Base-by-base conservation (phyloP, 1,140 invertebrate genomes). In the Oncopeltus fasciatus region DNA sequence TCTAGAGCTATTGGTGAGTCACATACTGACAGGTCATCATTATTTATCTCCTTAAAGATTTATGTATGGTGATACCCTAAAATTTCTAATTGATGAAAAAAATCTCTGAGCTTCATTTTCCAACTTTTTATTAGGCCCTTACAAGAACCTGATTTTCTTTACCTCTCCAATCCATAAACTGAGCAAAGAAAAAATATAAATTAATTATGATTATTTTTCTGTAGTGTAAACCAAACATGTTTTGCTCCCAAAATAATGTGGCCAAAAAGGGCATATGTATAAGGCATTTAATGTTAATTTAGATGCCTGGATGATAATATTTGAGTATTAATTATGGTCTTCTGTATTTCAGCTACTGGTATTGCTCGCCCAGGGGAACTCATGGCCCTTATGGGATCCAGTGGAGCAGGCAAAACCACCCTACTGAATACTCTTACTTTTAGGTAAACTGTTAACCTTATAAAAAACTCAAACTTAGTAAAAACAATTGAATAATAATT, bases 381-480 rank as follows among this genome's bases (percentile, higher is more conserved):
- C 24, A 72, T 96, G 59, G 92, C 92, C 2, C 85, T 97, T 24
- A 88, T 98, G 86, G 94, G 94, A 2, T 87, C 92, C 2, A 94
- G 91, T 26, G 94, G 94, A 0, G 90, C 95, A 0, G 95, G 95
- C 4, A 99, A 98, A 77, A 95, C 94, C 0, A 97, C 94, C 0
- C 79, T 98, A 0, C 74, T 98, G 43, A 98, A 98, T 72, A 82
- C 91, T 0, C 70, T 98, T 29, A 95, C 92, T 1, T 88, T 87
- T 72, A 79, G 90, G 49, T 53, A 53, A 53, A 2, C 12, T 2
- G 14, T 53, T 2, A 44, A 44, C n/a, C n/a, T n/a, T n/a, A n/a
- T n/a, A n/a, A n/a, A n/a, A n/a, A n/a, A 3, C 83, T 84, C 0
- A 72, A 77, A n/a, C n/a, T n/a, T n/a, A n/a, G n/a, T n/a, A n/a